Base-by-base conservation (phyloP, 92 coral and sea anemone species). In the Actinostola sp. region DNA sequence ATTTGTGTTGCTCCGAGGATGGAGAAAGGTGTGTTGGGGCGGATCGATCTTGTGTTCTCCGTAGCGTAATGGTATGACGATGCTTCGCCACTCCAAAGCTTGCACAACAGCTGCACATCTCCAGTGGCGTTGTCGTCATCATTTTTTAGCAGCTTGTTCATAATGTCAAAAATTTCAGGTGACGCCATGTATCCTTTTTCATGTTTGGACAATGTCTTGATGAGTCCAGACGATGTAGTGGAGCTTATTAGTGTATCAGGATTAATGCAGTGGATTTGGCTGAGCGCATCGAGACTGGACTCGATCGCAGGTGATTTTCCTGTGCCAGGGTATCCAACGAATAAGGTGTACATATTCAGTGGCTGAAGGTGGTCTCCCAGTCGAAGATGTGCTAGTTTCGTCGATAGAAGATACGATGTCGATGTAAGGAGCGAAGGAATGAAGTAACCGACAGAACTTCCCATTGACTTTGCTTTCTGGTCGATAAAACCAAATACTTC, bases 191-290 rank as follows among this genome's bases (percentile, higher is more conserved):
- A 77, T 8, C 69, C 68, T 19, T 70, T 59, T 21, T 66, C 75
- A 29, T 46, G 53, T 28, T 78, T 83, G 20, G 88, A 45, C 5
- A 71, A 45, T 42, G 76, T 78, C 51, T 76, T 76, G 16, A 75
- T 75, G 28, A 82, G 59, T 43, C 84, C 89, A 16, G 89, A 52
- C 34, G 80, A 83, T n/a, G 84, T 83, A 29, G 79, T 65, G n/a
- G 84, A 67, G 42, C 78, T 72, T 32, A 82, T 57, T 12, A 82
- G 71, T 23, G 70, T 67, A 29, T 52, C 54, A 42, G 56, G 56
- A 45, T 76, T 13, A 17, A 66, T 27, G 19, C 66, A 34, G 21
- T 49, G 60, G 15, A 39, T 63, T 8, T 76, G 76, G 21, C n/a
- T 16, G 16, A 68, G 60, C 2, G 70, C 65, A 4, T 59, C 64